These are phyloP conservation scores for Turdus rufiventris DNA, from an alignment of 2,113 vertebrate species.

Conservation along the genomic window DNA sequence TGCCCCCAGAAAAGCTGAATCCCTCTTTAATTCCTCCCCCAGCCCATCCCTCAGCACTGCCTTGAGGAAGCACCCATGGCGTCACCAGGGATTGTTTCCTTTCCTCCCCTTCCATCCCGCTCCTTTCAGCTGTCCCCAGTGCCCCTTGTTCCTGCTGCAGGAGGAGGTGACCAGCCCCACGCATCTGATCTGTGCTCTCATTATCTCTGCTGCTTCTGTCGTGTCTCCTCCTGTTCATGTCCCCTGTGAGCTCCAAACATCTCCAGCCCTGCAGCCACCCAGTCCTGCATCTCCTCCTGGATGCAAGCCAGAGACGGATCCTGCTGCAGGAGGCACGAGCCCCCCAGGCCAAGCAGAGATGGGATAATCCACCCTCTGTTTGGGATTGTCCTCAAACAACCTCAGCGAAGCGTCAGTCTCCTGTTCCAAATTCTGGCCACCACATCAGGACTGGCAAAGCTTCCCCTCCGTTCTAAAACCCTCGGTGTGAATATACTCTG, in stretches of 20 bases:
- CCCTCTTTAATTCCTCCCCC: neutral
- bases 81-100: neutral
- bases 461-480: neutral
- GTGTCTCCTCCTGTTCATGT: conserved; percentile 1
- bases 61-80: neutral
- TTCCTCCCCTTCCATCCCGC: neutral
- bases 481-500: neutral
- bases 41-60: neutral
- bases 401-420: neutral
- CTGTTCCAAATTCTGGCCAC: neutral
- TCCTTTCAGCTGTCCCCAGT: neutral
- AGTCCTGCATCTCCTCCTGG: neutral
- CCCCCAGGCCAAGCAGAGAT: neutral
- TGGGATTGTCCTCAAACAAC: neutral
- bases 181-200: neutral
- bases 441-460: neutral
- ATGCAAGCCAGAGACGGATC: neutral
- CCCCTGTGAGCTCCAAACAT: neutral
- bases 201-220: neutral
- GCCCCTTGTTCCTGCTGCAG: neutral
- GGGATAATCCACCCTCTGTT: neutral
- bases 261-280: neutral
- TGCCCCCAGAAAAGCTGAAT: neutral
- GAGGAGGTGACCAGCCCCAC: neutral
- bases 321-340: neutral